These are phyloP conservation scores for Noctua pronuba DNA, from an alignment of 2,888 invertebrate genomes.

Conservation along the genomic window DNA sequence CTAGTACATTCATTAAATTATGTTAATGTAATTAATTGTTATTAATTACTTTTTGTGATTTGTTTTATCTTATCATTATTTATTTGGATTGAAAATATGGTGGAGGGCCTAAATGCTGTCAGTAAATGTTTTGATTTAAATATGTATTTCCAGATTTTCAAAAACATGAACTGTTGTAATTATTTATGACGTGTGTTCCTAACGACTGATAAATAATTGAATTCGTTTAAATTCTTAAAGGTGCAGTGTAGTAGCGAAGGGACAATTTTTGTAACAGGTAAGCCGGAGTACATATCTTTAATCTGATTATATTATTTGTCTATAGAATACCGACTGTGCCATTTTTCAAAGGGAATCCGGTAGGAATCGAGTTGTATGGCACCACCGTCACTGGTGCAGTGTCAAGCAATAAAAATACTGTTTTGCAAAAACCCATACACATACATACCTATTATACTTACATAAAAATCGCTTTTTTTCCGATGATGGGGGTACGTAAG, in stretches of 20 bases:
- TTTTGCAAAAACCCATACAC: neutral
- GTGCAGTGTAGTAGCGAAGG: too few relatives aligned
- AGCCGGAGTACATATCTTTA: too few relatives aligned
- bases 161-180: too few relatives aligned
- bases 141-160: neutral
- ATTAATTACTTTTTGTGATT: slow-evolving; percentile 39
- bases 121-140: neutral
- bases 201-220: neutral
- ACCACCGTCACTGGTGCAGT: too few relatives aligned
- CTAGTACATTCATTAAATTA: slow-evolving; percentile 68
- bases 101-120: neutral
- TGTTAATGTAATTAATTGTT: slow-evolving; percentile 61
- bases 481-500: too few relatives aligned
- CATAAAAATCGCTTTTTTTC: neutral
- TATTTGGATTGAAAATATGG: neutral
- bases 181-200: neutral
- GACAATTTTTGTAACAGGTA: too few relatives aligned
- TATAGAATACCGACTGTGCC: too few relatives aligned
- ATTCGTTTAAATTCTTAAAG: neutral
- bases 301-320: too few relatives aligned
- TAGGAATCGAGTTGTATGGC: too few relatives aligned
- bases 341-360: too few relatives aligned
- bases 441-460: neutral
- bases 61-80: slow-evolving; percentile 21
- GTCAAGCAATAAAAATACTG: neutral